Conservation (phyloP, 2,113 vertebrate species). For the Pogonocichla stellata region DNA sequence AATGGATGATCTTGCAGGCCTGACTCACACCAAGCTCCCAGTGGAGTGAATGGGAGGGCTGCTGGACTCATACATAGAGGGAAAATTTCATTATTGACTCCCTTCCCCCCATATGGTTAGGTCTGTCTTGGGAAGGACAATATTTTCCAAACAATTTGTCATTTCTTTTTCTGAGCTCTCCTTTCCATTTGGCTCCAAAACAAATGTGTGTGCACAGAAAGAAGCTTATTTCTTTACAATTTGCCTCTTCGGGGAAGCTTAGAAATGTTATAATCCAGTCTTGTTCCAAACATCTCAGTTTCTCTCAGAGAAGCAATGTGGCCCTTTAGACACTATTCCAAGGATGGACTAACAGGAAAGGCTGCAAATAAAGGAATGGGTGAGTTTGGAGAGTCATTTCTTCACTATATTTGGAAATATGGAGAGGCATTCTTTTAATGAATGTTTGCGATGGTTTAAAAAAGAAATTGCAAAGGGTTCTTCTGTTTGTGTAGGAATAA, state of each 20-base stretch:
- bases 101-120: background rate
- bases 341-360: background rate
- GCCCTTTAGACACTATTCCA: background rate
- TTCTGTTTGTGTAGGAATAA: background rate
- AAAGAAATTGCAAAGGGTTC: background rate
- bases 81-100: constrained; percentile 31
- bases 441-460: background rate
- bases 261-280: constrained; percentile 2
- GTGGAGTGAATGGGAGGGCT: constrained; percentile 10
- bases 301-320: background rate
- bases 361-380: background rate
- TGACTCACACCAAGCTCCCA: constrained; percentile 57
- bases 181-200: constrained; percentile 47
- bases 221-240: background rate
- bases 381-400: background rate
- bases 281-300: constrained; percentile 10
- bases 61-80: background rate
- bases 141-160: constrained; percentile 57
- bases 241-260: constrained; percentile 38
- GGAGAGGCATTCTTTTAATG: background rate
- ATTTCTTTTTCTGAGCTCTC: constrained; percentile 2
- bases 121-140: constrained; percentile 34
- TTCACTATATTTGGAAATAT: background rate
- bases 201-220: constrained; percentile 1
- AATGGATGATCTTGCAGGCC: constrained; percentile 23